Base-by-base conservation (phyloP, 2,888 invertebrate genomes). In the Chymomyza amoena region DNA sequence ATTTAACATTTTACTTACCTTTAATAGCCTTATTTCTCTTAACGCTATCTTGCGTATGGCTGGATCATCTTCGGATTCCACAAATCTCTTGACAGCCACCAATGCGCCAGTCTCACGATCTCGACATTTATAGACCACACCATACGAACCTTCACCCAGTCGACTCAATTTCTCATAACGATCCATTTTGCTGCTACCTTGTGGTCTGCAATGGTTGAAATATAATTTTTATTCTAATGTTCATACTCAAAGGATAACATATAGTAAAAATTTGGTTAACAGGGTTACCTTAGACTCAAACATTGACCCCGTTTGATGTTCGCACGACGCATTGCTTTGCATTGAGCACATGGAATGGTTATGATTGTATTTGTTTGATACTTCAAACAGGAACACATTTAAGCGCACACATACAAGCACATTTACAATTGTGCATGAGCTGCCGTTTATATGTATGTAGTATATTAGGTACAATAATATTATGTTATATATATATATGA, bases 61-160 rank as follows among this genome's bases (percentile, higher is more conserved):
- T 9, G 98, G 98, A 92, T 99, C 99, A 90, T 98, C 98, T 91
- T 99, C 98, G 70, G 97, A 97, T 92, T 99, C 98, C 13, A 98
- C 96, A 91, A 99, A 99, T 92, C 98, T 97, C 92, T 99, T 99
- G 75, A 99, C 97, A 56, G 99, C 99, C 56, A 99, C 98, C 70
- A 98, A 93, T 90, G 97, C 97, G 18, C 98, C 97, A 1, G 97
- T 97, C 89, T 99, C 98, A 72, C 97, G 94, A 93, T 98, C 98
- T 68, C 97, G 95, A 92, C 99, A 99, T 92, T 98, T 98, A 93
- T 98, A 98, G 77, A 99, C 99, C 87, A 98, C 95, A 3, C 91
- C 91, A 67, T 91, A 91, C 57, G 91, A 91, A 63, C 91, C 99
- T 93, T 99, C 98, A 78, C 99, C 99, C 64, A 99, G 94, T 88